A percentile compares a stretch with the other conserved stretches of the same genome.
These are phyloP conservation scores for Drosophila micromelanica DNA, from an alignment of 1,140 invertebrate species.

Conservation along the genomic window DNA sequence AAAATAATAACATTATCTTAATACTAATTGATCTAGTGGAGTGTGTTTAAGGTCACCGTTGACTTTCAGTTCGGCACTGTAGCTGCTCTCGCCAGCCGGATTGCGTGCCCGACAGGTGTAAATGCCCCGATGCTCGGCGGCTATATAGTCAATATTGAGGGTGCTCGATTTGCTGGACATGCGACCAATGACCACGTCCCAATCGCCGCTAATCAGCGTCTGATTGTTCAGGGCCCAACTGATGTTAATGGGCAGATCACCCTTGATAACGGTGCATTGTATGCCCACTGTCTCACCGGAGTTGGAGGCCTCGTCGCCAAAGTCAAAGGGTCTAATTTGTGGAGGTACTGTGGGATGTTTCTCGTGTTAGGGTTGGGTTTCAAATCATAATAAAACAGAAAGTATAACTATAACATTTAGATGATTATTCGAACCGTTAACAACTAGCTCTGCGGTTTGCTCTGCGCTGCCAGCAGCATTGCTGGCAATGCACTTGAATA, in stretches of 20 bases:
- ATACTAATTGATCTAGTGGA: background rate
- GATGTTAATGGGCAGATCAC: conserved; percentile 92
- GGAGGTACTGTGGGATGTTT: conserved; percentile 86
- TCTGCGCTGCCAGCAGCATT: conserved; percentile 88
- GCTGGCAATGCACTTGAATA: conserved; percentile 89
- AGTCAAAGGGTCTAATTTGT: conserved; percentile 88
- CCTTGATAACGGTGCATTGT: conserved; percentile 93
- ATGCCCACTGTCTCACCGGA: conserved; percentile 88
- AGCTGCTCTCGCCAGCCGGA: conserved; percentile 87
- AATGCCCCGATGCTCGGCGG: conserved; percentile 88
- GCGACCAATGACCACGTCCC: conserved; percentile 84
- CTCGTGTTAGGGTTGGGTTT: background rate
- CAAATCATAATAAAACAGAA: conserved; percentile 21
- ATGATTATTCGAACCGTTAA: conserved; percentile 86
- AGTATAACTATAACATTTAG: conserved; percentile 7
- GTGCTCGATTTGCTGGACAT: conserved; percentile 82
- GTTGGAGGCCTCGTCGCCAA: conserved; percentile 89
- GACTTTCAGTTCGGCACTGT: conserved; percentile 78
- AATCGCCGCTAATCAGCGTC: conserved; percentile 63
- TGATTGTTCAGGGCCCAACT: conserved; percentile 87
- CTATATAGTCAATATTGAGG: conserved; percentile 85
- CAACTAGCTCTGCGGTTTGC: conserved; percentile 87
- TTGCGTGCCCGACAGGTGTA: conserved; percentile 92
- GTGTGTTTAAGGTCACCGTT: conserved; percentile 55
- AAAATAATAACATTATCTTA: conserved; percentile 19